phyloP scores from a whole-genome alignment of 1,140 invertebrate species.

The Anagrus nilaparvatae region DNA sequence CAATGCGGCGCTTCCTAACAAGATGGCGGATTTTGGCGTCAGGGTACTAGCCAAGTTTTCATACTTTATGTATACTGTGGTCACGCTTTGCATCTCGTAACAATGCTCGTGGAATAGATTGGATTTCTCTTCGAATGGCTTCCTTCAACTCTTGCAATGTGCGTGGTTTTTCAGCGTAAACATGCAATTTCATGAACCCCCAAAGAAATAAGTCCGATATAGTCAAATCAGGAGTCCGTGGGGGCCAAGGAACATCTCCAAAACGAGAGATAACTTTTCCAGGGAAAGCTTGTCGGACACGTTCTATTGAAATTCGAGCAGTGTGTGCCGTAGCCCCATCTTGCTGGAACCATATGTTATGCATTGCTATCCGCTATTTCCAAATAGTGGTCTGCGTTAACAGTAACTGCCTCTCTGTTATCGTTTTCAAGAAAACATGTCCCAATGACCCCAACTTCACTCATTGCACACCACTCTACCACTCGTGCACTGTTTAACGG shows the following conservation, averaged over 20 bases:
- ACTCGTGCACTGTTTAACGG: constrained; percentile 28
- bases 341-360: constrained; percentile 19
- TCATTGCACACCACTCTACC: constrained; percentile 31
- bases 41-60: no score
- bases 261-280: constrained; percentile 19
- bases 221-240: constrained; percentile 21
- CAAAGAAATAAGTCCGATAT: constrained; percentile 18
- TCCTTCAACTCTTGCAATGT: constrained; percentile 2
- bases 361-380: constrained; percentile 15
- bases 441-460: constrained; percentile 27
- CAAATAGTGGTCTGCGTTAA: constrained; percentile 19
- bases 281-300: constrained; percentile 20
- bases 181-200: constrained; percentile 17
- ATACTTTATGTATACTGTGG: no score
- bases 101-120: no score
- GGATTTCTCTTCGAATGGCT: no score
- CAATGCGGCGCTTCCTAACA: no score
- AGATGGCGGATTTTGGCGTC: no score
- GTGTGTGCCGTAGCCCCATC: constrained; percentile 18
- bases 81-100: no score
- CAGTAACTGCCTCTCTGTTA: constrained; percentile 13
- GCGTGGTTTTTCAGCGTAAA: constrained; percentile 13
- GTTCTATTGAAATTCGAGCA: constrained; percentile 20
- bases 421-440: constrained; percentile 23
- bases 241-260: constrained; percentile 20